Percentiles rank a stretch among this genome's conserved stretches.
phyloP scores from a whole-genome alignment of 2,888 invertebrate species.

The Camponotus fellah region DNA sequence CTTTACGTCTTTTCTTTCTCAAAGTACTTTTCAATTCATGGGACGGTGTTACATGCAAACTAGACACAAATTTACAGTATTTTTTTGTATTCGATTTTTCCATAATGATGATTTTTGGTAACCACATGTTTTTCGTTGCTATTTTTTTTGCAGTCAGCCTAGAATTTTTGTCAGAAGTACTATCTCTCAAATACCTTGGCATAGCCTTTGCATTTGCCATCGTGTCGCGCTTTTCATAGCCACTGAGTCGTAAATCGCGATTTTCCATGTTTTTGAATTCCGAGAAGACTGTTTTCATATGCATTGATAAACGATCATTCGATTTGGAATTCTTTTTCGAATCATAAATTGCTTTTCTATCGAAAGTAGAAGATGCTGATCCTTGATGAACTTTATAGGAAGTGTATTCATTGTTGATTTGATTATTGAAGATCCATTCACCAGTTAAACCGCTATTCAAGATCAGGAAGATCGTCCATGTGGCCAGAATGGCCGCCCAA shows the following conservation, averaged over 20 bases:
- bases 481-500: slow-evolving; percentile 81
- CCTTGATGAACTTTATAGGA: not conserved
- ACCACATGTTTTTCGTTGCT: not conserved
- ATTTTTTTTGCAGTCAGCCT: not conserved
- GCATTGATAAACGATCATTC: slow-evolving; percentile 21
- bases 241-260: slow-evolving; percentile 27
- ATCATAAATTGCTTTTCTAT: slow-evolving; percentile 14
- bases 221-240: slow-evolving; percentile 19
- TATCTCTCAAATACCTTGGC: slow-evolving; percentile 1
- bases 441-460: slow-evolving; percentile 60
- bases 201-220: slow-evolving; percentile 10
- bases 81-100: slow-evolving; percentile 1
- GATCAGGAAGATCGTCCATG: slow-evolving; percentile 71
- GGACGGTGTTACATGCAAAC: not conserved
- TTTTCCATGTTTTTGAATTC: slow-evolving; percentile 43
- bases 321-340: slow-evolving; percentile 6
- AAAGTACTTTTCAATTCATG: slow-evolving; percentile 2
- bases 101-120: not conserved
- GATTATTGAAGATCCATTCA: slow-evolving; percentile 37
- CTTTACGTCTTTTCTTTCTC: not conserved
- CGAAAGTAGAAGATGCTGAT: not conserved
- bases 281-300: slow-evolving; percentile 5
- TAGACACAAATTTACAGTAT: not conserved
- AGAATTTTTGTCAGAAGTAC: slow-evolving; percentile 4
- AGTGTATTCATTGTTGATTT: slow-evolving; percentile 43